Evolutionary conservation across 1,140 invertebrate species (phyloP), one percentile per base, ranked within the genome.

Genomic region (Eulimnadia texana): DNA sequence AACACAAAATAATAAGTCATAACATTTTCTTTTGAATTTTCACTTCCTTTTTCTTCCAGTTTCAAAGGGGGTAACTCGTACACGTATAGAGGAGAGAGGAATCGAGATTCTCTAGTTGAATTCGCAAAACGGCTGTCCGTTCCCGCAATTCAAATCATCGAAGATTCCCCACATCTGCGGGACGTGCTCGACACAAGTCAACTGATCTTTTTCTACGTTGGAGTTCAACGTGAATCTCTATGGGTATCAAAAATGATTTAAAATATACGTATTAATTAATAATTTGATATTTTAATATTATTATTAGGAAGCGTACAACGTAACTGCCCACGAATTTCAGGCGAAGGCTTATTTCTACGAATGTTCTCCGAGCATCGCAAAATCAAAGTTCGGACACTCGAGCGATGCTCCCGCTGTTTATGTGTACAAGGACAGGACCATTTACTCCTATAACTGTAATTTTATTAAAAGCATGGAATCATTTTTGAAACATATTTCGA

Each of bases 121-220:
- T 99, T 97, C 82, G 92, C 90, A 9, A 72, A 85, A 60, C 79
- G 93, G 70, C 86, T 97, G 78, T 82, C 83, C 63, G 90, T 92
- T 49, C 90, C 91, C 16, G 81, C 89, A 3, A 84, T 96, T 1
- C 83, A 90, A 68, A 78, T 82, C 67, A 77, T 94, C 19, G 84
- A 82, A 20, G 83, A 82, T 71, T 75, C 82, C 19, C 83, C 89
- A 64, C 90, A 87, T 68, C 80, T 93, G 63, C 80, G 84, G 53
- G 81, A 81, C 66, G 76, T 88, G 2, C 86, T 86, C 70, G 80
- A 79, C 64, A 76, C 81, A 23, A 85, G 86, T 68, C 79, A 83
- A 55, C 78, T 93, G 42, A 93, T 94, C 72, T 96, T 96, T 76
- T 79, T 91, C 64, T 94, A 85, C 75, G 80, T 91, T 63, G 92